phyloP scores from a whole-genome alignment of 2,888 invertebrate species.

The Myopa testacea region DNA sequence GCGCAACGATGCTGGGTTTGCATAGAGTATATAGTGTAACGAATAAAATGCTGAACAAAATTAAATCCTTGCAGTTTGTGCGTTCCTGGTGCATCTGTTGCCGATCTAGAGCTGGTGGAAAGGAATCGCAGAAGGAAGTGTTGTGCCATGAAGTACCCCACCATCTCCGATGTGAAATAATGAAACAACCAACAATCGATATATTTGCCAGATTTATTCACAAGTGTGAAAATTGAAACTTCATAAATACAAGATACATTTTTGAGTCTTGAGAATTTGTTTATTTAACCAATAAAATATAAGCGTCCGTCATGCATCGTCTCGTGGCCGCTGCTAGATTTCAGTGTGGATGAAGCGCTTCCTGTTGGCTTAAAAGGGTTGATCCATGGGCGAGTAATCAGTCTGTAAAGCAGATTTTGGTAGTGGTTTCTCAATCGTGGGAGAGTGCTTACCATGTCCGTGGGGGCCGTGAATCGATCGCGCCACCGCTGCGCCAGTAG shows the following conservation, averaged over 20 bases:
- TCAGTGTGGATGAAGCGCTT: neutral
- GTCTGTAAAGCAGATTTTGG: constrained; percentile 34
- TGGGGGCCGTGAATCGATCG: constrained; percentile 58
- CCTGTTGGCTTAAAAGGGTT: constrained; percentile 51
- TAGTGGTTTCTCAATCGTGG: neutral
- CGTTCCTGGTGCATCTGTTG: constrained; percentile 52
- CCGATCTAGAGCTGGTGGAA: constrained; percentile 50
- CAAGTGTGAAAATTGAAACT: neutral
- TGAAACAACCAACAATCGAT: neutral
- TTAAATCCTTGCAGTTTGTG: constrained; percentile 53
- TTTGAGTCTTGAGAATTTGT: neutral
- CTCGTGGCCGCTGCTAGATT: no score
- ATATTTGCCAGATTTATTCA: neutral
- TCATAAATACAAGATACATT: neutral
- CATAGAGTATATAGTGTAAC: neutral
- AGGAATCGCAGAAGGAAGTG: no score
- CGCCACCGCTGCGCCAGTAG: constrained; percentile 55
- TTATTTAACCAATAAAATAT: neutral
- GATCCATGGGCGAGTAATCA: constrained; percentile 51
- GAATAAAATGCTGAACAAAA: neutral
- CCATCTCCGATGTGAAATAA: neutral
- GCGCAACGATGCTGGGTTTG: constrained; percentile 52
- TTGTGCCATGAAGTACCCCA: no score
- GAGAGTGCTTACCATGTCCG: constrained; percentile 50
- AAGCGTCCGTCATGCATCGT: no score